phyloP scores from a whole-genome alignment of 1,140 invertebrate species.

The Zaprionus nigranus region DNA sequence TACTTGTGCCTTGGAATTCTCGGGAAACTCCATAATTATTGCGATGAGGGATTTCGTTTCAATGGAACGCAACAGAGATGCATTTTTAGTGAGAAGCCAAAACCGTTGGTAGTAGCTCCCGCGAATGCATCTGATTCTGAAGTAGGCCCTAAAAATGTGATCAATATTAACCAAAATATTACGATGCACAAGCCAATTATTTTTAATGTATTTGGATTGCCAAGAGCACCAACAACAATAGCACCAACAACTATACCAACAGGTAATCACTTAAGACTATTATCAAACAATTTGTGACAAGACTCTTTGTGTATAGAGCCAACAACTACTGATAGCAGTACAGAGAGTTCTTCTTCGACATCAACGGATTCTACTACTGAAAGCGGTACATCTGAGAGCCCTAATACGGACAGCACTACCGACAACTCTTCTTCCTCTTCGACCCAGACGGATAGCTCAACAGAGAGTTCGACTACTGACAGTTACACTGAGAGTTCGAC shows the following conservation, averaged over 20 bases:
- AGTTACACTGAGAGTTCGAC: not conserved
- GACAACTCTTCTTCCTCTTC: conserved; percentile 2
- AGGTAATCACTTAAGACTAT: not conserved
- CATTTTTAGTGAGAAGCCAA: not conserved
- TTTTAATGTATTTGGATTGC: conserved; percentile 33
- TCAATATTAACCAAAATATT: conserved; percentile 39
- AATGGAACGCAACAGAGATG: conserved; percentile 27
- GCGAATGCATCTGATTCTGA: too few relatives aligned
- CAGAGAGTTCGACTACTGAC: conserved; percentile 3
- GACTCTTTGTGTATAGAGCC: not conserved
- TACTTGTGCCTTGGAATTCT: conserved; percentile 32
- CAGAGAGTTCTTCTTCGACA: not conserved
- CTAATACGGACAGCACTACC: not conserved
- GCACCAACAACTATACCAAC: not conserved
- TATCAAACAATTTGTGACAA: not conserved
- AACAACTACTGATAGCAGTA: conserved; percentile 3
- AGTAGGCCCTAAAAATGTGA: conserved; percentile 3
- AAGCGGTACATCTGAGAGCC: not conserved
- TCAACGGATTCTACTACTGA: conserved; percentile 3
- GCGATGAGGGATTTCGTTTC: conserved; percentile 28
- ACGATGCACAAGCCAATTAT: conserved; percentile 33
- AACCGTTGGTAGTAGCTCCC: not conserved
- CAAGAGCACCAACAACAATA: not conserved
- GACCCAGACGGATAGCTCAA: not conserved
- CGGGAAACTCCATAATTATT: conserved; percentile 17